phyloP scores from a whole-genome alignment of 2,888 invertebrate species.

The Escarpia spicata region DNA sequence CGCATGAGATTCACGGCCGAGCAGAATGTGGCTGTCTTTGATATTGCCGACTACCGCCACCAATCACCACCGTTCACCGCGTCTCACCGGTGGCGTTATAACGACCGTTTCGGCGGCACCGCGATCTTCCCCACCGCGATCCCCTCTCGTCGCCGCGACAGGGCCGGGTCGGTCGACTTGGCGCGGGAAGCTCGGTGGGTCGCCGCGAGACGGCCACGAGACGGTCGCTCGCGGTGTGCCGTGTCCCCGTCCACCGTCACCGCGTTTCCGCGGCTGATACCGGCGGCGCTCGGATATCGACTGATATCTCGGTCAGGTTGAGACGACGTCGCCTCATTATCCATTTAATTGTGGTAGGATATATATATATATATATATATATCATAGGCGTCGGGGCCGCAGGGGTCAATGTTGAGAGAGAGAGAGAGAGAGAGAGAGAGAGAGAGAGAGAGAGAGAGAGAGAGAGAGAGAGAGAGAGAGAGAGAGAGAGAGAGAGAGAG shows the following conservation, averaged over 20 bases:
- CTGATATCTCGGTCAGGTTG: background rate
- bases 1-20: background rate
- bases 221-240: background rate
- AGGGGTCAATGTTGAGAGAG: no score
- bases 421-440: no score
- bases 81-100: background rate
- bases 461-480: no score
- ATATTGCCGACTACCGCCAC: background rate
- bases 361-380: no score
- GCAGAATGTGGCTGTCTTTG: background rate
- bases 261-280: background rate
- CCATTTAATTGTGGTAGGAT: background rate
- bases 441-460: no score
- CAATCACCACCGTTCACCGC: background rate
- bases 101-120: background rate
- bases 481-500: no score
- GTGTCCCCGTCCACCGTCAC: background rate
- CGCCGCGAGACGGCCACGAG: background rate
- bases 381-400: no score
- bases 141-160: background rate
- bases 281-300: background rate
- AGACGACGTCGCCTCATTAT: background rate
- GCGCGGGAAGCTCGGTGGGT: background rate
- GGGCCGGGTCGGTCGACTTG: background rate
- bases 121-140: constrained; percentile 7